Base-by-base conservation (phyloP, 2,888 invertebrate species). In the Xylota sylvarum region DNA sequence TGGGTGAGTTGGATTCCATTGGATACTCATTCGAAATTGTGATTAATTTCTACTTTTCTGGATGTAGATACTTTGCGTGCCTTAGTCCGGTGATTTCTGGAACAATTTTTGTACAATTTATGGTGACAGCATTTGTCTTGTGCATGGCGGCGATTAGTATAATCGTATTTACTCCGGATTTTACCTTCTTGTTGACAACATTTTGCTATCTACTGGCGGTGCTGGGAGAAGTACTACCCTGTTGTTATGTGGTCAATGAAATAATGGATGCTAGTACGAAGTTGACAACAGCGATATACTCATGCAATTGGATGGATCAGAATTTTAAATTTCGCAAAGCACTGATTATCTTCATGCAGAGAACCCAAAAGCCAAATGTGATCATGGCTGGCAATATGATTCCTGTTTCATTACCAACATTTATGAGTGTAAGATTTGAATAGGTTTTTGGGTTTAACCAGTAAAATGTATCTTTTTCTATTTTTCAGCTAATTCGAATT, bases 341-440 rank as follows among this genome's bases (percentile, higher is more conserved):
- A 9, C 67, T 89, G 12, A 90, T 90, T 5, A 89, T 89, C 56
- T 90, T 90, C 43, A 90, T 90, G 90, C 89, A 90, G 60, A 88
- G 89, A 55, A 88, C 89, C 0, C 90, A 90, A 62, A 87, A 85
- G 30, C 50, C 65, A 0, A 88, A 79, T 9, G 69, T 79, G 0
- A 84, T 90, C 6, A 65, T 88, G 80, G 89, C 90, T 9, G 90
- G 89, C 2, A 81, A 87, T 70, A 62, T 90, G 85, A 88, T 89
- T 35, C 89, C 89, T 5, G 86, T 90, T 0, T 88, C 89, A 1
- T 70, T 90, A 70, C 88, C 89, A 35, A 89, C 90, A 12, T 90
- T 90, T 80, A 32, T 89, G 60, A 70, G 78, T 52, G 90, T 89
- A 82, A 87, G 88, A 10, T 43, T 48, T 10, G 23, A 10, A 6